Conservation (phyloP, 2,113 vertebrate genomes). For the Paradoxurus hermaphroditus region DNA sequence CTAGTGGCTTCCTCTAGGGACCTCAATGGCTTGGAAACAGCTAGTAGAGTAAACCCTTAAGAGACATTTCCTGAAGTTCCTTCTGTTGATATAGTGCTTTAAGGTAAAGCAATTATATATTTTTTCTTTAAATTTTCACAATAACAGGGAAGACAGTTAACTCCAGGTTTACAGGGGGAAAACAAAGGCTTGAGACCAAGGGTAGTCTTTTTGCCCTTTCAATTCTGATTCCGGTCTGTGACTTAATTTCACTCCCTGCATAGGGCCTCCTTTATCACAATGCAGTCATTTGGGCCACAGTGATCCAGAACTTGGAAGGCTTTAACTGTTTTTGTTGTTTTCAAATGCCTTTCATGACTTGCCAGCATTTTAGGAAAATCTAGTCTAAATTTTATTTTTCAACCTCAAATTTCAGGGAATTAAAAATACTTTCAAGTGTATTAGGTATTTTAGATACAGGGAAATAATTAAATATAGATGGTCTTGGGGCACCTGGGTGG, state of each 20-base stretch:
- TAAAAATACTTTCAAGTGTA: not conserved
- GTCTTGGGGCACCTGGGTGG: not conserved
- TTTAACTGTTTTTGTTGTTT: slow-evolving; percentile 4
- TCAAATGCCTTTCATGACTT: slow-evolving; percentile 7
- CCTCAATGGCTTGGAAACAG: not conserved
- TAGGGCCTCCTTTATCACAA: not conserved
- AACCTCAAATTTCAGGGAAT: not conserved
- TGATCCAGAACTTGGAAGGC: not conserved
- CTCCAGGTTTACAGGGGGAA: not conserved
- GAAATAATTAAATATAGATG: not conserved
- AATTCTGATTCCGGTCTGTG: not conserved
- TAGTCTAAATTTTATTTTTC: not conserved
- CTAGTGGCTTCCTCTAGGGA: not conserved
- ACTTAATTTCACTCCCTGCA: not conserved
- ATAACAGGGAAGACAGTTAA: not conserved
- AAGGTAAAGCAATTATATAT: not conserved
- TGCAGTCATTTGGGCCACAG: not conserved
- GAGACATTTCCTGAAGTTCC: not conserved
- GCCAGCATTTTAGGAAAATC: not conserved
- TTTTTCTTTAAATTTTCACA: not conserved
- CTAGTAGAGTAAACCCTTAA: not conserved
- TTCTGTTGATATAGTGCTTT: not conserved
- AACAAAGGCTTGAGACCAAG: not conserved
- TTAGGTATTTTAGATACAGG: not conserved
- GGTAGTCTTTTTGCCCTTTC: not conserved